Percentiles rank a stretch among this genome's conserved stretches.
phyloP scores from a whole-genome alignment of 2,888 invertebrate species.

The Mythimna albipuncta region DNA sequence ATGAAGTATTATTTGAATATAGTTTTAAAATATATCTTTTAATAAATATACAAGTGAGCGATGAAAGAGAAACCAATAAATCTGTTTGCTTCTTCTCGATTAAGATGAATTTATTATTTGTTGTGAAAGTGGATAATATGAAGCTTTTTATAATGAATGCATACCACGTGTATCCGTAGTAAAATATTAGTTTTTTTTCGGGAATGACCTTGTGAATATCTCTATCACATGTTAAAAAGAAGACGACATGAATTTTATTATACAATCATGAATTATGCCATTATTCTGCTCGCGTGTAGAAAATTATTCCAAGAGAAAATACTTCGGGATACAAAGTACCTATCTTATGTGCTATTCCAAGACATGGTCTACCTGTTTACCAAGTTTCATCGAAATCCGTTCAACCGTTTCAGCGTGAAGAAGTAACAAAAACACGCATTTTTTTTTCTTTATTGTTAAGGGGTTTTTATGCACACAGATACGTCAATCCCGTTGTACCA shows the following conservation, averaged over 20 bases:
- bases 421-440: no score
- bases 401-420: no score
- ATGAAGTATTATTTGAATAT: slow-evolving; percentile 12
- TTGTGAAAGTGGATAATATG: slow-evolving; percentile 25
- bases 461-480: no score
- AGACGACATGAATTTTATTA: background rate
- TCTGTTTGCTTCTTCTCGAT: slow-evolving; percentile 31
- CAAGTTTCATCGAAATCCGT: no score
- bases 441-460: no score
- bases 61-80: slow-evolving; percentile 33
- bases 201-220: background rate
- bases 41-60: slow-evolving; percentile 10
- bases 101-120: slow-evolving; percentile 46
- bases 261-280: background rate
- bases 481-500: no score
- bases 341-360: no score
- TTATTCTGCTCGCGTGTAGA: no score
- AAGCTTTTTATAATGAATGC: background rate
- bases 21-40: slow-evolving; percentile 13
- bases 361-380: no score
- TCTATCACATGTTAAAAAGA: no score
- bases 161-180: background rate
- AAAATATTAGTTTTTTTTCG: slow-evolving; percentile 13
- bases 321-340: no score
- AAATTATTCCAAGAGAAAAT: no score